Evolutionary conservation across 2,888 invertebrate species (phyloP), one percentile per base, ranked within the genome.

Genomic region (Drosophila nr. perissopoda): DNA sequence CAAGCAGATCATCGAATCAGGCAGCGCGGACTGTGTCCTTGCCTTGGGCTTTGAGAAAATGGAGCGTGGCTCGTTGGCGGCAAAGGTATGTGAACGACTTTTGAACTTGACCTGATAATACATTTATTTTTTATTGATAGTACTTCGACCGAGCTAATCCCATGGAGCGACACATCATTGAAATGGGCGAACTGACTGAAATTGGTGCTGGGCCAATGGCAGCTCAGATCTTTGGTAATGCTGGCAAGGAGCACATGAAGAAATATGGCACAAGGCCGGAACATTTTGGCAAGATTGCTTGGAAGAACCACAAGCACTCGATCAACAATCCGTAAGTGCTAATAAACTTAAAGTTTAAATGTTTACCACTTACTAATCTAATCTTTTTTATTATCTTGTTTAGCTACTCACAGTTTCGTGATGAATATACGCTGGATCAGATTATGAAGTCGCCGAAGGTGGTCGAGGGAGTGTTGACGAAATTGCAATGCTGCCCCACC

Each of bases 11-110:
- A 94, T 99, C n/a, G 97, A 98, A 93, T 96, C 97, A 74, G 98
- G 98, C 16, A 94, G 96, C 87, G 95, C 96, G 21, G 97, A 99
- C 85, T 97, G 99, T 91, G 96, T 97, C 0, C 93, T 99, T 66
- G 99, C 99, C 2, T 94, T 99, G 36, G 99, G 99, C 6, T 99
- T 99, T 93, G 99, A 99, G 92, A 99, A 99, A 94, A 99, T 99
- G 99, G 96, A 98, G 81, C 95, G 96, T 18, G 99, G 99, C 0
- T 98, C 99, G 0, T 94, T 99, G 16, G 94, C 95, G 18, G 93
- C 95, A 0, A 96, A 96, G 93, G 97, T 96, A 74, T 18, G 29
- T 27, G 10, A 0, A 21, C 6, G 4, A 13, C 2, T 10, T 29
- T 27, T 29, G 5, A 10, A 18, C 16, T 21, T 21, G 18, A 6